phyloP scores from a whole-genome alignment of 2,888 invertebrate genomes.

The Amaurobius ferox region DNA sequence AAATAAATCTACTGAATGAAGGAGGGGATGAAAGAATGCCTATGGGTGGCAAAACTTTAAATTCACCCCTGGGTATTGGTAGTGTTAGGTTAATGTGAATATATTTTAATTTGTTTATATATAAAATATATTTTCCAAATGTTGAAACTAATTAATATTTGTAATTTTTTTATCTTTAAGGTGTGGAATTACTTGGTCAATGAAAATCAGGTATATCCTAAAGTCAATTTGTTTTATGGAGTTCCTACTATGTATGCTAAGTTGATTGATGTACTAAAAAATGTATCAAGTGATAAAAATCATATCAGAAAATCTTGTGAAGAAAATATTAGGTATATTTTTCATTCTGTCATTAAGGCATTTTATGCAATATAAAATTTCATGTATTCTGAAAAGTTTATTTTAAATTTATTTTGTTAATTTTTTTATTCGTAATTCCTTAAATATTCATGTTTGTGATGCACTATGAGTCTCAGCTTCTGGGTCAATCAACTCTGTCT shows the following conservation, averaged over 20 bases:
- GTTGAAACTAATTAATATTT: too few species aligned
- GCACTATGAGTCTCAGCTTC: too few species aligned
- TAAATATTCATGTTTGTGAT: too few species aligned
- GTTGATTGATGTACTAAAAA: constrained; percentile 85
- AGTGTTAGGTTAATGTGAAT: too few species aligned
- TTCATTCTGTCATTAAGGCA: neutral
- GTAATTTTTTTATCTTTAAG: constrained; percentile 74
- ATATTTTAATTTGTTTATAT: too few species aligned
- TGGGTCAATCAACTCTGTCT: too few species aligned
- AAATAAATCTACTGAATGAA: too few species aligned
- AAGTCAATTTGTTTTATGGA: constrained; percentile 89
- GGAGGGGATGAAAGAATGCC: too few species aligned
- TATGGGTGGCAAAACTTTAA: too few species aligned
- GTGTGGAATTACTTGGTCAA: constrained; percentile 77
- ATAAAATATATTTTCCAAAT: too few species aligned
- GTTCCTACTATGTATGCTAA: constrained; percentile 92
- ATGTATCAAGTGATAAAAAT: constrained; percentile 79
- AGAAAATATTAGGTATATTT: constrained; percentile 80
- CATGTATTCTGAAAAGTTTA: neutral
- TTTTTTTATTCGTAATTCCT: too few species aligned
- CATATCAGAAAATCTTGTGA: constrained; percentile 81
- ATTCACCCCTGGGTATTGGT: too few species aligned
- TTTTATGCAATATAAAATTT: neutral
- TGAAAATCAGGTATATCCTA: constrained; percentile 78
- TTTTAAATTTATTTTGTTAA: neutral